Conservation (phyloP, 1,140 invertebrate genomes). For the Listronotus oregonensis region DNA sequence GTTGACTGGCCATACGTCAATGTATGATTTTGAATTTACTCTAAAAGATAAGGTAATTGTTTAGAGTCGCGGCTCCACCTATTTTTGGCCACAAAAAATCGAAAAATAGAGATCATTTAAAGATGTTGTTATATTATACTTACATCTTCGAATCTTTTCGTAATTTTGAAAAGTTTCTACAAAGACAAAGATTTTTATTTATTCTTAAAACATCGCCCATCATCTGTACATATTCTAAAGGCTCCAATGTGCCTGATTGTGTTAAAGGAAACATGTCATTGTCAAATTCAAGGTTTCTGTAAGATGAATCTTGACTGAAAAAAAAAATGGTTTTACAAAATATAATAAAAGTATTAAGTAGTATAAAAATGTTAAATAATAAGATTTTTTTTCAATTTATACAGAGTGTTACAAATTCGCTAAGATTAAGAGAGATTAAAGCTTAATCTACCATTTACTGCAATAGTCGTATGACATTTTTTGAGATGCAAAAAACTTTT, state of each 20-base stretch:
- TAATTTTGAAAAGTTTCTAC: slow-evolving; percentile 86
- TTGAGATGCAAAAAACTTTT: no score
- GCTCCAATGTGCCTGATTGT: slow-evolving; percentile 51
- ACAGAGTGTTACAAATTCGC: no score
- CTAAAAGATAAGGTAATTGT: no score
- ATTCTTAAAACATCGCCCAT: slow-evolving; percentile 85
- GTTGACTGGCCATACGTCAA: slow-evolving; percentile 97
- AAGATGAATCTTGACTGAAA: slow-evolving; percentile 56
- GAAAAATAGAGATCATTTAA: no score
- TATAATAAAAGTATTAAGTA: no score
- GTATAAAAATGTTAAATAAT: no score
- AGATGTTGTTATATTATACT: neutral
- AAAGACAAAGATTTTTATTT: slow-evolving; percentile 94
- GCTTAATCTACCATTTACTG: no score
- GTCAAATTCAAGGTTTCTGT: slow-evolving; percentile 53
- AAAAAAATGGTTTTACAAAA: slow-evolving; percentile 13
- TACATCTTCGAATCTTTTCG: slow-evolving; percentile 77
- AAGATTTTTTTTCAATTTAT: no score
- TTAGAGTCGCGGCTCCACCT: no score
- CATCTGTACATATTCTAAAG: slow-evolving; percentile 86
- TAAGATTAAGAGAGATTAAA: no score
- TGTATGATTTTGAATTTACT: slow-evolving; percentile 72
- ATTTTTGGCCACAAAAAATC: no score
- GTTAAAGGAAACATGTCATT: slow-evolving; percentile 56
- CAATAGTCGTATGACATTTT: no score